Evolutionary conservation across 2,888 invertebrate species (phyloP).

Genomic region (Dendrolimus pini): DNA sequence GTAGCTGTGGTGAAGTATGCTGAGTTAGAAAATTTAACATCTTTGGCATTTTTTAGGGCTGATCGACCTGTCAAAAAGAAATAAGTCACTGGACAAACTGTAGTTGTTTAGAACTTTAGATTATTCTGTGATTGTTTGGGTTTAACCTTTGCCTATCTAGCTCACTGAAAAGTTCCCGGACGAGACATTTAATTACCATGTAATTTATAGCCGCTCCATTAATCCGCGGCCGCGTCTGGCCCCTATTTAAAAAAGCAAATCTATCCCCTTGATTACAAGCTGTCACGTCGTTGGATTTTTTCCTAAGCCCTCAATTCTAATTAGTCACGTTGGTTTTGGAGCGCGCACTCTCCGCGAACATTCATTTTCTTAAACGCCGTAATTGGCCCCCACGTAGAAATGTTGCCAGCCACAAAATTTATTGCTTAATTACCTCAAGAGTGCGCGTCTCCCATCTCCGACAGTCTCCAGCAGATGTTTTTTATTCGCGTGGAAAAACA

Average conservation of each 20-base stretch:
- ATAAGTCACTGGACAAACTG: too few species aligned
- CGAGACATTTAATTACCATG: conserved; percentile 66
- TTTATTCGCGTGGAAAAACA: conserved; percentile 73
- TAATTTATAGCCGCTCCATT: conserved; percentile 67
- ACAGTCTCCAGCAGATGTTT: conserved; percentile 67
- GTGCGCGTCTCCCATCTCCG: conserved; percentile 56
- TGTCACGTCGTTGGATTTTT: conserved; percentile 73
- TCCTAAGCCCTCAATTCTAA: conserved; percentile 65
- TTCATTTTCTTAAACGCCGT: conserved; percentile 71
- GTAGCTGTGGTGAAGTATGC: too few species aligned
- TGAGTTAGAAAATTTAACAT: too few species aligned
- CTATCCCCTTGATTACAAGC: conserved; percentile 74
- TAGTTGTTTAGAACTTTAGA: too few species aligned
- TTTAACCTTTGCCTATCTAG: too few species aligned
- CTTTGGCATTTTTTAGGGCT: too few species aligned
- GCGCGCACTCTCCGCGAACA: conserved; percentile 46
- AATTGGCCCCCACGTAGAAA: conserved; percentile 70
- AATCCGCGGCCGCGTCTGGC: conserved; percentile 33
- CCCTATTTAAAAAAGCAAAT: conserved; percentile 46
- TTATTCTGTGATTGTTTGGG: too few species aligned
- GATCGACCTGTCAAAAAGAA: too few species aligned
- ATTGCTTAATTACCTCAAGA: conserved; percentile 77
- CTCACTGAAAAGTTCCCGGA: too few species aligned
- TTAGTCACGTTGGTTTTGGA: conserved; percentile 59
- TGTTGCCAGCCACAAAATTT: conserved; percentile 73